Evolutionary conservation across 2,113 vertebrate species (phyloP).

Genomic region (Lampris megalopsis): DNA sequence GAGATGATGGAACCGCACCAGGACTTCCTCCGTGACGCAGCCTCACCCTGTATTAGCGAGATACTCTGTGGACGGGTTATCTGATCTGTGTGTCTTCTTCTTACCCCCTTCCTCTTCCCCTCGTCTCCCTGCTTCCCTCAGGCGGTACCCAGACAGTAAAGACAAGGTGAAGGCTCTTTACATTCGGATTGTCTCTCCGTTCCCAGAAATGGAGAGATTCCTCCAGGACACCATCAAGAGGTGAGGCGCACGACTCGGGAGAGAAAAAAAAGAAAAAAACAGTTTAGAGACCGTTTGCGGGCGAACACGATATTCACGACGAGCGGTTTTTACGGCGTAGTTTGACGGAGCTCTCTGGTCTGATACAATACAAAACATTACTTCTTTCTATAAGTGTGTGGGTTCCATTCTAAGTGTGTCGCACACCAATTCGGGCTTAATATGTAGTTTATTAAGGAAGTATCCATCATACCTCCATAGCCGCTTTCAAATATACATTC

Average conservation of each 20-base stretch:
- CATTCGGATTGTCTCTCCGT: conserved; percentile 88
- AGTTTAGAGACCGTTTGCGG: not conserved
- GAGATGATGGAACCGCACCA: conserved; percentile 7
- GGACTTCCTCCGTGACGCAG: conserved; percentile 5
- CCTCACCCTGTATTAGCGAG: conserved; percentile 27
- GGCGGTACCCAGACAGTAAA: conserved; percentile 79
- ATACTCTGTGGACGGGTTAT: conserved; percentile 9
- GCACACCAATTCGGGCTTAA: too few relatives aligned
- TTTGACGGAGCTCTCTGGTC: too few relatives aligned
- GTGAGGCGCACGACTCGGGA: conserved; percentile 63
- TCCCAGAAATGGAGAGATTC: conserved; percentile 95
- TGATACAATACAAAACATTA: too few relatives aligned
- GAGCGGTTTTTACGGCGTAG: too few relatives aligned
- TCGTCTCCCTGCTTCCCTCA: conserved; percentile 61
- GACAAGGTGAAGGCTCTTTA: conserved; percentile 90
- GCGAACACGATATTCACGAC: too few relatives aligned
- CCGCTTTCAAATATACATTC: too few relatives aligned
- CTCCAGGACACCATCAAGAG: conserved; percentile 92
- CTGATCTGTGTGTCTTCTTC: conserved; percentile 17
- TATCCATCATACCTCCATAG: too few relatives aligned
- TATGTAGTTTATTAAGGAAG: too few relatives aligned
- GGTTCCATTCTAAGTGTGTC: too few relatives aligned
- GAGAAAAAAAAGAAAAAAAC: not conserved
- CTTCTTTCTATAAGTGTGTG: too few relatives aligned
- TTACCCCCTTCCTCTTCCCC: conserved; percentile 11